Percentiles rank a stretch among this genome's conserved stretches.
Evolutionary conservation across 2,888 invertebrate species (phyloP).

Genomic region (Cephus rjabovi): DNA sequence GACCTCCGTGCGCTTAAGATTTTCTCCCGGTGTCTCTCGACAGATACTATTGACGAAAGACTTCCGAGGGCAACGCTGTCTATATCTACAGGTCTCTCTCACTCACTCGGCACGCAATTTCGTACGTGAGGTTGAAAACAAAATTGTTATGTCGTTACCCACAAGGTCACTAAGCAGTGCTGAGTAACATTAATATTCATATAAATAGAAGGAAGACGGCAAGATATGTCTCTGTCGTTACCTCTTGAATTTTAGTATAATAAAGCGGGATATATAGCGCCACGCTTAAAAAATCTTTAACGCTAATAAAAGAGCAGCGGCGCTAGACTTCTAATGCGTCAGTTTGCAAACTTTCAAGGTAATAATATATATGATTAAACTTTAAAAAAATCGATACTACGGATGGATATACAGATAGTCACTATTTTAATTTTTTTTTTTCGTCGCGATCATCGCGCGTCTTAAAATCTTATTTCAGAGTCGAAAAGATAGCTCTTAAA

Average conservation of each 20-base stretch:
- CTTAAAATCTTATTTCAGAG: too few relatives aligned
- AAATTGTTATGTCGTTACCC: not conserved
- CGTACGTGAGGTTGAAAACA: not conserved
- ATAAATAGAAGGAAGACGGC: not conserved
- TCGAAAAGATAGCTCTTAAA: too few relatives aligned
- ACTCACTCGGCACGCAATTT: not conserved
- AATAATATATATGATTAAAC: not conserved
- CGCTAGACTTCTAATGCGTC: not conserved
- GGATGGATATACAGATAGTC: too few relatives aligned
- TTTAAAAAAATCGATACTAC: too few relatives aligned
- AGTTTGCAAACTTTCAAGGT: not conserved
- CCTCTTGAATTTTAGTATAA: not conserved
- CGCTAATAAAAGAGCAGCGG: not conserved
- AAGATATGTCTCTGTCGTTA: not conserved
- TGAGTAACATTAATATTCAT: not conserved
- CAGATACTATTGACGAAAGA: too few relatives aligned
- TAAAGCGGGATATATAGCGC: not conserved
- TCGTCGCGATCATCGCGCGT: too few relatives aligned
- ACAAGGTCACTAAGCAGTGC: not conserved
- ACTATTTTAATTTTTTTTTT: too few relatives aligned
- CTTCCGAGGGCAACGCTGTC: too few relatives aligned
- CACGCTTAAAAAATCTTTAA: not conserved
- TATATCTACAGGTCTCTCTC: not conserved
- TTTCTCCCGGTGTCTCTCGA: not conserved
- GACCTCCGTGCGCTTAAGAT: not conserved